Conservation (phyloP, 1,140 invertebrate genomes). For the Brachionus paranguensis region DNA sequence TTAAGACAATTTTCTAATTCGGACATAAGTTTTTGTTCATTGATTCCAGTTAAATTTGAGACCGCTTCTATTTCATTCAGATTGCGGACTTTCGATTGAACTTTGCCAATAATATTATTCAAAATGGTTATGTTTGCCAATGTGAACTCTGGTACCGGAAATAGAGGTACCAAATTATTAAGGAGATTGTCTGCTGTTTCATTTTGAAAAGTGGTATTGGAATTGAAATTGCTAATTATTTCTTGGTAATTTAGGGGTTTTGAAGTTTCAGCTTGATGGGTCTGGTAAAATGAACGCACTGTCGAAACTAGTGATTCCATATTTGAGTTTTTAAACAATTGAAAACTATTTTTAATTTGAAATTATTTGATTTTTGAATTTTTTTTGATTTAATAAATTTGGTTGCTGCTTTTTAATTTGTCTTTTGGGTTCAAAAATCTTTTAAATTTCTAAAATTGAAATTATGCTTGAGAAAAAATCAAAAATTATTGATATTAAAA, state of each 20-base stretch:
- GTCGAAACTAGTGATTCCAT: neutral
- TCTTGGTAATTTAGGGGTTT: slow-evolving; percentile 9
- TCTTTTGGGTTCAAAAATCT: neutral
- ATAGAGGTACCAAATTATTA: slow-evolving; percentile 10
- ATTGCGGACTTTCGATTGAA: neutral
- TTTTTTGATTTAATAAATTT: neutral
- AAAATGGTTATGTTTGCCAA: slow-evolving; percentile 6
- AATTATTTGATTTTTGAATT: neutral
- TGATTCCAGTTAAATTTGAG: neutral
- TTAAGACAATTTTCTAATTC: neutral
- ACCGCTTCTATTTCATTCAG: neutral
- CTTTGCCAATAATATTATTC: neutral
- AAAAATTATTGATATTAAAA: too few relatives aligned
- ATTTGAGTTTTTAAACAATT: neutral
- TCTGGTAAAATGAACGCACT: neutral
- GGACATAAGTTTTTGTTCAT: slow-evolving; percentile 7
- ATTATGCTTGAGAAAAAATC: neutral
- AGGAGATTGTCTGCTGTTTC: neutral
- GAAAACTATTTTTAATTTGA: neutral
- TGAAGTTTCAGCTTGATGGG: neutral
- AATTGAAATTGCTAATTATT: neutral
- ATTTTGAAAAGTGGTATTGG: neutral
- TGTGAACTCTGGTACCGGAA: neutral
- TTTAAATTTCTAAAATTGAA: neutral
- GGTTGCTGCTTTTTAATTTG: neutral